A percentile compares a stretch with the other conserved stretches of the same genome.
These are phyloP conservation scores for Agrypnus murinus DNA, from an alignment of 2,888 invertebrate genomes.

Conservation along the genomic window DNA sequence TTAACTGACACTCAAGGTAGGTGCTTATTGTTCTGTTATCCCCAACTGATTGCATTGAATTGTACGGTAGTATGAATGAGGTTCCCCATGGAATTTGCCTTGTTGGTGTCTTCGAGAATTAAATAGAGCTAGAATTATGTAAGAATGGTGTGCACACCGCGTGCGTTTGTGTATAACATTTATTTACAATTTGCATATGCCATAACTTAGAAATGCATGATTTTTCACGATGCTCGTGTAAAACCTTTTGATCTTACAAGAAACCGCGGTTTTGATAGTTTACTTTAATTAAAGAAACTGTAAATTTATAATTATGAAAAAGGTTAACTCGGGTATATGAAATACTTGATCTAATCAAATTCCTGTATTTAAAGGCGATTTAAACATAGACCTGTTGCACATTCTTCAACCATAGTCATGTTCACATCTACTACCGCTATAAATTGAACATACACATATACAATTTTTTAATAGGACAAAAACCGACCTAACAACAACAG, in stretches of 20 bases:
- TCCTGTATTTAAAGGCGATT: too few relatives aligned
- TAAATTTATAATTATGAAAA: too few relatives aligned
- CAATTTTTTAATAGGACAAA: conserved; percentile 46
- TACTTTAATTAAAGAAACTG: too few relatives aligned
- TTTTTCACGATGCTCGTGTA: conserved; percentile 8
- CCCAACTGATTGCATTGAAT: conserved; percentile 6
- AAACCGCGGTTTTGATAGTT: too few relatives aligned
- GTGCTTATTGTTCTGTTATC: conserved; percentile 23
- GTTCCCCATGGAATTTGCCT: conserved; percentile 5
- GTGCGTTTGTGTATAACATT: conserved; percentile 10
- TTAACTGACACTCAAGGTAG: conserved; percentile 3
- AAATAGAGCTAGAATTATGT: conserved; percentile 15
- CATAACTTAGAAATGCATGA: conserved; percentile 17
- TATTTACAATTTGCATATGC: conserved; percentile 20
- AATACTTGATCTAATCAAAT: too few relatives aligned
- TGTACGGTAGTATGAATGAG: conserved; percentile 14
- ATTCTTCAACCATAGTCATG: not conserved
- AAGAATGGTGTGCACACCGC: not conserved
- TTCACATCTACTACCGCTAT: conserved; percentile 1
- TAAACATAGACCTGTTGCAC: not conserved
- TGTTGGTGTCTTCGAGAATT: conserved; percentile 11
- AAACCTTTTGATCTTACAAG: not conserved
- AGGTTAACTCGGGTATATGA: too few relatives aligned
- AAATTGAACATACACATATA: conserved; percentile 35
- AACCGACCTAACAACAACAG: conserved; percentile 40